Conservation (phyloP, 1,140 invertebrate species). For the Polypedilum pembai region DNA sequence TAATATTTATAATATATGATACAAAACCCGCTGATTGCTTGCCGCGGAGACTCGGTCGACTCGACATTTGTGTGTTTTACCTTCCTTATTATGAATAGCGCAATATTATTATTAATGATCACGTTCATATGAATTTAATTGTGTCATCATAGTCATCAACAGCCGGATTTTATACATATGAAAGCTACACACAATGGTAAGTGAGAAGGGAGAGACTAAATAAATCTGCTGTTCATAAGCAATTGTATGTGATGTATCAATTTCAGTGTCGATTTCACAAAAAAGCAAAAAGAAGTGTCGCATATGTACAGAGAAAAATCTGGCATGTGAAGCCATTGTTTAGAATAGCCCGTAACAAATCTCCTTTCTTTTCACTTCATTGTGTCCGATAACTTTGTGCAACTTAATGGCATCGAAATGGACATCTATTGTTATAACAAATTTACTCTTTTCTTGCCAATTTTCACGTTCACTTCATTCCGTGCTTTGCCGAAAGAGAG, state of each 20-base stretch:
- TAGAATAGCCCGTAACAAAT: conserved; percentile 24
- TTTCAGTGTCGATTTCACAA: conserved; percentile 21
- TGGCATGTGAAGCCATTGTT: background rate
- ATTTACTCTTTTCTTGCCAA: conserved; percentile 18
- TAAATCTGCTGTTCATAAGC: background rate
- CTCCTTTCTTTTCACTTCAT: background rate
- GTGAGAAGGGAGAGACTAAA: background rate
- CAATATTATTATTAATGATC: conserved; percentile 21
- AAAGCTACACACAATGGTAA: background rate
- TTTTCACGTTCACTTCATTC: background rate
- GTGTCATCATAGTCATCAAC: conserved; percentile 22
- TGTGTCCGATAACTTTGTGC: conserved; percentile 8
- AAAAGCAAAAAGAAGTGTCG: background rate
- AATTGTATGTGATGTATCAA: conserved; percentile 19
- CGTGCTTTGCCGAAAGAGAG: background rate
- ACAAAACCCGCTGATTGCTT: conserved; percentile 2
- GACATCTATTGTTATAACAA: conserved; percentile 1
- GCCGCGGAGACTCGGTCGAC: background rate
- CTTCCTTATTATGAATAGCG: background rate
- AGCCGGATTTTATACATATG: background rate
- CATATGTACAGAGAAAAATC: background rate
- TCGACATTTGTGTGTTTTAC: background rate
- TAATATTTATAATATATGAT: background rate
- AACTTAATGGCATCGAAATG: conserved; percentile 17
- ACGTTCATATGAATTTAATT: conserved; percentile 20